Base-by-base conservation (phyloP, 2,888 invertebrate genomes). In the Hirtodrosophila trivittata region DNA sequence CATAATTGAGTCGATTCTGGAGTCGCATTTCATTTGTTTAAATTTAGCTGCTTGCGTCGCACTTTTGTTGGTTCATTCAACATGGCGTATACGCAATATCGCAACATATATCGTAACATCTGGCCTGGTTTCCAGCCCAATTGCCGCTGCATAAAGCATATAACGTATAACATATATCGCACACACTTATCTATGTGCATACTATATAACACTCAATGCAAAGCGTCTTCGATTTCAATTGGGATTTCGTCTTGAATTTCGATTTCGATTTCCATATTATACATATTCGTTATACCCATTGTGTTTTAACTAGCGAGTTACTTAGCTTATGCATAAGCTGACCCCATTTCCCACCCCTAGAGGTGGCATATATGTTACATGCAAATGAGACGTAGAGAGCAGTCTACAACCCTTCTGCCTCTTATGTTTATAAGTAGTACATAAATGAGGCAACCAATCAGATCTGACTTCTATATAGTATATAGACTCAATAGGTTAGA, bases 1-100 rank as follows among this genome's bases (percentile, higher is more conserved):
- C 82, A 67, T 77, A 84, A 70, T 77, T 74, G 55, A 43, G 21
- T 30, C 46, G 38, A 43, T 66, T 84, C 65, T 66, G 30, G 57
- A 66, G 45, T 50, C 74, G 55, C 56, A 58, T 64, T 76, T 39
- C 42, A 70, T 62, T 62, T 58, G 59, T 38, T 58, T 46, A 54
- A 45, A 41, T 64, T 54, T 30, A 33, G 9, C 45, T 41, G 41
- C 12, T 58, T 32, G 26, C 33, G 12, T 8, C 38, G 32, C 32
- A 25, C 51, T 51, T 46, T 71, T 71, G 18, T 59, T 42, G 45
- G 67, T 49, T 56, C 52, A 64, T 76, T 65, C 66, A 59, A 57
- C 51, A 47, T 26, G 37, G 55, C 56, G 71, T 51, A 52, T 63
- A 56, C 52, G 75, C 62, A 70, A 71, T 56, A 59, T 33, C 30